A percentile compares a stretch with the other conserved stretches of the same genome.
Evolutionary conservation across 2,888 invertebrate genomes (phyloP).

Genomic region (Rhaphigaster nebulosa): DNA sequence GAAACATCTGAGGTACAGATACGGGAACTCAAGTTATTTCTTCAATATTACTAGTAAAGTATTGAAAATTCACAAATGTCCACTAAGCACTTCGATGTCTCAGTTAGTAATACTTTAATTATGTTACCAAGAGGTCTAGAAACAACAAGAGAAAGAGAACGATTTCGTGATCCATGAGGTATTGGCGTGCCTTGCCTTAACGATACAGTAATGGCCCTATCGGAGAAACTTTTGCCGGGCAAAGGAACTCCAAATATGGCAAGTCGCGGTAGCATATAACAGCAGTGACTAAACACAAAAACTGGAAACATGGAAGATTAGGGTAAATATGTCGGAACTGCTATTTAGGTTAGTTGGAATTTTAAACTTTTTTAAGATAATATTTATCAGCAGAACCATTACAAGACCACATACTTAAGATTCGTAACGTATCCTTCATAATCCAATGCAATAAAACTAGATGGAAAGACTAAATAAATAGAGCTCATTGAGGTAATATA

Average conservation of each 20-base stretch:
- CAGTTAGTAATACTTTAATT: not conserved
- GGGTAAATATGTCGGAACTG: not conserved
- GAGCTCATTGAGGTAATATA: too few species aligned
- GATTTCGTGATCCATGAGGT: not conserved
- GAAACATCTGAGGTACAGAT: too few species aligned
- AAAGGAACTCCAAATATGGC: not conserved
- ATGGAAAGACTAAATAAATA: too few species aligned
- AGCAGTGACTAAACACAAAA: not conserved
- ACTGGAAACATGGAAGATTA: not conserved
- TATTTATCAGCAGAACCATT: too few species aligned
- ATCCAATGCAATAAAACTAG: too few species aligned
- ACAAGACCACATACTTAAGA: too few species aligned
- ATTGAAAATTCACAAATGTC: too few species aligned
- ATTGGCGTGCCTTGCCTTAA: not conserved
- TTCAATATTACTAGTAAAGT: too few species aligned
- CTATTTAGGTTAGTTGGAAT: too few species aligned
- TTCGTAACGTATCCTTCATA: too few species aligned
- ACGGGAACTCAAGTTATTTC: too few species aligned
- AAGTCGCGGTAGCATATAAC: not conserved
- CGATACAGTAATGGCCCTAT: not conserved
- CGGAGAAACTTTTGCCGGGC: constrained; percentile 6
- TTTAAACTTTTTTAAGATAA: too few species aligned
- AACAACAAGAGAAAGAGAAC: constrained; percentile 4
- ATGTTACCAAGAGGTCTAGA: not conserved
- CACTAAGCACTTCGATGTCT: not conserved